These are phyloP conservation scores for Papilio glaucus DNA, from an alignment of 1,140 invertebrate species.

Conservation along the genomic window DNA sequence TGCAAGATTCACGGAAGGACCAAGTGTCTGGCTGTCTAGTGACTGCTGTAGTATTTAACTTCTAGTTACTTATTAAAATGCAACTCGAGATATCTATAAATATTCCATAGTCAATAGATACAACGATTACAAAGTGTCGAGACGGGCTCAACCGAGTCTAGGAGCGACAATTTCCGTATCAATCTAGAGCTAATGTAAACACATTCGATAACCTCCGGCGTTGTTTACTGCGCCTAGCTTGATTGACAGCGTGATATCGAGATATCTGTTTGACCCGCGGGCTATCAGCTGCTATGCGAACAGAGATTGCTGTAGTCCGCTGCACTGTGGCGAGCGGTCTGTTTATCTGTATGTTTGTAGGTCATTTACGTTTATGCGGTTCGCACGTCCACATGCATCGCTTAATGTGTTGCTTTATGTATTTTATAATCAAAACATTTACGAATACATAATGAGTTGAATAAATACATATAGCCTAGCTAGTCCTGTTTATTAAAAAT, in stretches of 20 bases:
- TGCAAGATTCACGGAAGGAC: too few species aligned
- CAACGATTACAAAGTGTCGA: conserved; percentile 40
- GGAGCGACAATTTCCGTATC: conserved; percentile 55
- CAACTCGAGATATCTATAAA: background rate
- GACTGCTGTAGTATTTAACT: too few species aligned
- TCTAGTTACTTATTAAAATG: too few species aligned
- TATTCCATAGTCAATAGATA: background rate
- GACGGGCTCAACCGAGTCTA: conserved; percentile 38
- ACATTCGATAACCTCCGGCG: conserved; percentile 59
- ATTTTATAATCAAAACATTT: conserved; percentile 10
- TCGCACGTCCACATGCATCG: background rate
- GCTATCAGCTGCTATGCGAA: conserved; percentile 50
- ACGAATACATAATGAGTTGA: background rate
- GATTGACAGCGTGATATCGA: conserved; percentile 68
- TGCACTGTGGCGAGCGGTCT: background rate
- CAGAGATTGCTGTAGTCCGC: background rate
- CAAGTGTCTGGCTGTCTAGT: too few species aligned
- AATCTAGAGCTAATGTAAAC: conserved; percentile 53
- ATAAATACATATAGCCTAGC: too few species aligned
- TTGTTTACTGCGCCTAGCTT: conserved; percentile 68
- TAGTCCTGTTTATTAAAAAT: too few species aligned
- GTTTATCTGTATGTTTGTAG: conserved; percentile 18
- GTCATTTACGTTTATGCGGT: conserved; percentile 24
- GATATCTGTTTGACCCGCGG: conserved; percentile 46
- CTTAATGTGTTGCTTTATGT: conserved; percentile 1